Evolutionary conservation across 2,113 vertebrate species (phyloP).

Genomic region (Mugil cephalus): DNA sequence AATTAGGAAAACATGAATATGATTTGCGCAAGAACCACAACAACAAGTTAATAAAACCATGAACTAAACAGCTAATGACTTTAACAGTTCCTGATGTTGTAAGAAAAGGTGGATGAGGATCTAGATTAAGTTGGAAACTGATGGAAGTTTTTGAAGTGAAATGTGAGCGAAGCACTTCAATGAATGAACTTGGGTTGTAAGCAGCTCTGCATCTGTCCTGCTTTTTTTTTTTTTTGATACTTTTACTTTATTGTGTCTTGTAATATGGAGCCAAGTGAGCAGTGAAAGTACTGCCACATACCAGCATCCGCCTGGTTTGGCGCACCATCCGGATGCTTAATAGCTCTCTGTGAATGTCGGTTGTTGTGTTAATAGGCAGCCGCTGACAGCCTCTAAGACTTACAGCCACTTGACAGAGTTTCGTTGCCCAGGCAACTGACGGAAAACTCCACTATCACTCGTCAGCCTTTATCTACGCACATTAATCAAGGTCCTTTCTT

Average conservation of each 20-base stretch:
- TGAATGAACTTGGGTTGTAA: no score
- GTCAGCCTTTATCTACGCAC: background rate
- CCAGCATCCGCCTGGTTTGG: no score
- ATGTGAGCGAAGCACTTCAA: no score
- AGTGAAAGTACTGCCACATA: no score
- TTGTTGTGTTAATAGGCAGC: constrained; percentile 30
- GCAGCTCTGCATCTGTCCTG: background rate
- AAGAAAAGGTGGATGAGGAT: background rate
- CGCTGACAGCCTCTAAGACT: constrained; percentile 33
- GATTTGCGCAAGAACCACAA: no score
- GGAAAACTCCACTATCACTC: constrained; percentile 21
- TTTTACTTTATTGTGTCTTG: background rate
- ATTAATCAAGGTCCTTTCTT: constrained; percentile 7
- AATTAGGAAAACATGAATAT: no score
- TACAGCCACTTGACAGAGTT: constrained; percentile 42
- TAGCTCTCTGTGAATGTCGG: constrained; percentile 15
- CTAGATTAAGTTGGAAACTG: background rate
- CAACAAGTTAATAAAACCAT: no score
- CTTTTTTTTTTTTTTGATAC: no score
- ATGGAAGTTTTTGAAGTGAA: no score
- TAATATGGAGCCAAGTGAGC: background rate
- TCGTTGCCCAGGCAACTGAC: constrained; percentile 12
- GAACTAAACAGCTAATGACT: background rate
- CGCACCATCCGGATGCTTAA: constrained; percentile 35
- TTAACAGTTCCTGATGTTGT: constrained; percentile 11